These are phyloP conservation scores for Vollenhovia emeryi DNA, from an alignment of 1,140 invertebrate species.

Conservation along the genomic window DNA sequence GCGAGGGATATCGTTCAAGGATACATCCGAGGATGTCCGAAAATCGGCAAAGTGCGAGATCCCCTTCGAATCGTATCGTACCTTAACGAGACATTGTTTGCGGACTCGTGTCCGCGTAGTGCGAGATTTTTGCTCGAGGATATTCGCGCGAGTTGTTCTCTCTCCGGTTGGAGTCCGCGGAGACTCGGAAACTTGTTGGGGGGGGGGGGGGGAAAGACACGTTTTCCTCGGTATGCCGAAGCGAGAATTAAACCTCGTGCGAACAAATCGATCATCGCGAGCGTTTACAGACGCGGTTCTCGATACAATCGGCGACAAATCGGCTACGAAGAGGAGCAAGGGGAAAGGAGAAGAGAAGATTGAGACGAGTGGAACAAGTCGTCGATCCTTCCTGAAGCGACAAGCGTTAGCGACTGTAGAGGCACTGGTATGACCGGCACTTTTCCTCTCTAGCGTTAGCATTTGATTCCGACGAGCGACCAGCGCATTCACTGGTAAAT, in stretches of 20 bases:
- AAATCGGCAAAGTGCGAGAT: neutral
- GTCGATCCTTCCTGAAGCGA: constrained; percentile 3
- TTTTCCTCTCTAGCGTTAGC: constrained; percentile 26
- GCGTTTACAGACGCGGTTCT: neutral
- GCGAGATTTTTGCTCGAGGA: neutral
- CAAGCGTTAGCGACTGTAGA: neutral
- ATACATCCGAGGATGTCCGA: neutral
- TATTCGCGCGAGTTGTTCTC: constrained; percentile 12
- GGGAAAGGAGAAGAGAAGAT: neutral
- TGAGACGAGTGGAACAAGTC: neutral
- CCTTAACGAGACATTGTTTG: neutral
- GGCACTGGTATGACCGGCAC: constrained; percentile 2
- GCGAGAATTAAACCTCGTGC: neutral
- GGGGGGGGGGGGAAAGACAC: too few relatives aligned
- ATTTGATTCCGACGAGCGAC: constrained; percentile 30
- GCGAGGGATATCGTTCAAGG: neutral
- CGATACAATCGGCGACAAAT: constrained; percentile 5
- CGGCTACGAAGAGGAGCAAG: neutral
- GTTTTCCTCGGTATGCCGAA: neutral
- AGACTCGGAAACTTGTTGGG: neutral
- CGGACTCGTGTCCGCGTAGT: neutral
- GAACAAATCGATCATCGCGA: constrained; percentile 16
- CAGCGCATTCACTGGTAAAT: constrained; percentile 16
- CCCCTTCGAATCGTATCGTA: neutral
- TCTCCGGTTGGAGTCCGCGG: neutral